Conservation (phyloP, 2,113 vertebrate species). For the Vicugna pacos region DNA sequence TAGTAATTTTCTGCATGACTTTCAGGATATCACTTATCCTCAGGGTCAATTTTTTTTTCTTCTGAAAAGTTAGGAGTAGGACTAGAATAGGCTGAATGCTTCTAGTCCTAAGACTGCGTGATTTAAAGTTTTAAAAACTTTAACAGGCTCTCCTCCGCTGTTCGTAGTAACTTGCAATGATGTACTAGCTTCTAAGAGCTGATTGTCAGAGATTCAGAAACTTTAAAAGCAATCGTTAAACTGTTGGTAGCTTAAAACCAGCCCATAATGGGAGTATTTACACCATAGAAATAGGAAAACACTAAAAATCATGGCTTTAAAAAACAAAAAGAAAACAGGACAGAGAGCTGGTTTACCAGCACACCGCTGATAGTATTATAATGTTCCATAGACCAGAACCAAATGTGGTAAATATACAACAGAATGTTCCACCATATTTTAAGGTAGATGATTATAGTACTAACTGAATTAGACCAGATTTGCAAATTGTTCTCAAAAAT, state of each 20-base stretch:
- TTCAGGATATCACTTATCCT: background rate
- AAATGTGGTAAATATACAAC: constrained; percentile 4
- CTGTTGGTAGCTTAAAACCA: background rate
- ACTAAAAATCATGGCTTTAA: background rate
- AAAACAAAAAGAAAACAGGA: background rate
- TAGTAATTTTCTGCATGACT: background rate
- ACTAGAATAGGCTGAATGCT: background rate
- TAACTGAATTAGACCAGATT: constrained; percentile 71
- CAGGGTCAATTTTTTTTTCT: background rate
- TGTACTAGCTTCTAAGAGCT: background rate
- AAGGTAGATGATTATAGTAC: constrained; percentile 52
- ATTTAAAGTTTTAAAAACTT: constrained; percentile 31
- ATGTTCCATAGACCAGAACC: constrained; percentile 22
- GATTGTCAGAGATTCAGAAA: background rate
- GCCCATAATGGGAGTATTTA: constrained; percentile 28
- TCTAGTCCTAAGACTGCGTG: background rate
- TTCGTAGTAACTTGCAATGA: background rate
- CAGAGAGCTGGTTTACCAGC: background rate
- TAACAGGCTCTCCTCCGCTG: background rate
- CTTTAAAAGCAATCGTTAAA: constrained; percentile 4
- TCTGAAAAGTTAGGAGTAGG: background rate
- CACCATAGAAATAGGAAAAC: background rate
- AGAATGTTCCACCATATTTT: constrained; percentile 41
- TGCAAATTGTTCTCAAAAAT: constrained; percentile 69
- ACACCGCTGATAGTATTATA: background rate